Evolutionary conservation across 2,113 vertebrate genomes (phyloP).

Genomic region (Numida meleagris): DNA sequence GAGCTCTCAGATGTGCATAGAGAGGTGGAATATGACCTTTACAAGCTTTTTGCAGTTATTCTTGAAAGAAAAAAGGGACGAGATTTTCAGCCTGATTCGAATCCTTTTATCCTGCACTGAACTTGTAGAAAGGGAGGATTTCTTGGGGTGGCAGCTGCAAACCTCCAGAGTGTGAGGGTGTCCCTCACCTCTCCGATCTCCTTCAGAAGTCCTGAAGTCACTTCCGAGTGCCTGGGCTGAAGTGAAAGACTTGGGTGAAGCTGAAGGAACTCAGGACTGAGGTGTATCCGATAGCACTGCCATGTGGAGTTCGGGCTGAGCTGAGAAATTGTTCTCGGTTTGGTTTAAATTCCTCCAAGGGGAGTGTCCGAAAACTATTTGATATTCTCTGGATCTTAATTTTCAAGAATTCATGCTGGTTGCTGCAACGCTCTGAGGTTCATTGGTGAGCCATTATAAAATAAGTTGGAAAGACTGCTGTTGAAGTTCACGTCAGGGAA

Average conservation of each 20-base stretch:
- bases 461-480: neutral
- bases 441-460: neutral
- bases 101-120: neutral
- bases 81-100: neutral
- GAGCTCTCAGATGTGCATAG: neutral
- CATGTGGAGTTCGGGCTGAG: neutral
- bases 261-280: neutral
- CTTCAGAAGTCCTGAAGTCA: neutral
- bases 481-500: neutral
- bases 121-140: neutral
- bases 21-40: neutral
- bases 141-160: neutral
- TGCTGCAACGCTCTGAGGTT: neutral
- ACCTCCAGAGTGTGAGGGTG: neutral
- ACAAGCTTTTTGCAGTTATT: neutral
- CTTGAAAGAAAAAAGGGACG: neutral
- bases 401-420: rapidly evolving
- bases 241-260: neutral
- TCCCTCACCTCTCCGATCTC: neutral
- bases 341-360: neutral
- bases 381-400: neutral
- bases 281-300: neutral
- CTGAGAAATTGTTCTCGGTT: neutral
- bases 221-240: neutral
- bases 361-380: neutral